Evolutionary conservation across 2,113 vertebrate species (phyloP).

Genomic region (Petromus typicus): DNA sequence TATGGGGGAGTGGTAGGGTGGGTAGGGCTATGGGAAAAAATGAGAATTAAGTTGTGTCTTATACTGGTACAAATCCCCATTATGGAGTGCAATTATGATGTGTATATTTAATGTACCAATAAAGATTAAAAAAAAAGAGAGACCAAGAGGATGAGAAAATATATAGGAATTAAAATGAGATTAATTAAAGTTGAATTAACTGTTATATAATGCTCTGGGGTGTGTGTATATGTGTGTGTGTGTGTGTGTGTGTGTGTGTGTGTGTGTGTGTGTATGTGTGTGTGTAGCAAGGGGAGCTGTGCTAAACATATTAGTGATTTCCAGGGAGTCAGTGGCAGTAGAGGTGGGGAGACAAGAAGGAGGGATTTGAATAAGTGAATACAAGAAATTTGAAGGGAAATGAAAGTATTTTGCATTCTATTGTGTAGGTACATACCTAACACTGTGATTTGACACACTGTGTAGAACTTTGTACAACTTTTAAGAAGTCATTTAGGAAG

Average conservation of each 20-base stretch:
- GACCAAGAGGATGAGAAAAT: neutral
- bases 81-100: too few relatives aligned
- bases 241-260: neutral
- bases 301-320: neutral
- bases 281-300: neutral
- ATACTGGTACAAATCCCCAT: too few relatives aligned
- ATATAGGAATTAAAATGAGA: neutral
- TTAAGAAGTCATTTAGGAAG: neutral
- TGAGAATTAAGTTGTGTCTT: too few relatives aligned
- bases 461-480: neutral
- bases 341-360: too few relatives aligned
- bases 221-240: neutral
- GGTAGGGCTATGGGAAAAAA: too few relatives aligned
- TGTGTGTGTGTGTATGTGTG: neutral
- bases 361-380: neutral
- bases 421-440: neutral
- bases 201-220: neutral
- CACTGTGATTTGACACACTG: neutral
- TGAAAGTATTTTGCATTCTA: neutral
- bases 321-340: neutral
- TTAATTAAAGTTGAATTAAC: neutral
- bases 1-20: too few relatives aligned
- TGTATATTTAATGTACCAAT: too few relatives aligned
- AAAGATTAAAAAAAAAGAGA: too few relatives aligned
- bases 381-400: neutral